Evolutionary conservation across 2,888 invertebrate genomes (phyloP), one percentile per base, ranked within the genome.

Genomic region (Thyatira batis): DNA sequence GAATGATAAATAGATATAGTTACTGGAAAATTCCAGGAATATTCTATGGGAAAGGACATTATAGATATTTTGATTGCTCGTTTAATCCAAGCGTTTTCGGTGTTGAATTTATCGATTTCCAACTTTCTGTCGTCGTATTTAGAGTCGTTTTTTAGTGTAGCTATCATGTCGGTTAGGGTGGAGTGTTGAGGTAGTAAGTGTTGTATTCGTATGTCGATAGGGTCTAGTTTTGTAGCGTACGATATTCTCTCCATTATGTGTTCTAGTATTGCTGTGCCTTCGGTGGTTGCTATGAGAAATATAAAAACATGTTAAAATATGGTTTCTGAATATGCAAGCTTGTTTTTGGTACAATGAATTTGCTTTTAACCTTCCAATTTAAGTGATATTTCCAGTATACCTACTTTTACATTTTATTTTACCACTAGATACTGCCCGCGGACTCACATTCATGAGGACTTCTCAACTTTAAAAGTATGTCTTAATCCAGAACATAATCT

Each of bases 1-100:
- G 90, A 89, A 50, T 94, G 94, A 75, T 94, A 96, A 53, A 96
- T 92, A 0, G 94, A 93, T 30, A 96, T 92, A 11, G 93, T 89
- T 0, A 93, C 93, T 28, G 93, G 85, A 58, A 84, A 95, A 51
- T 92, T 93, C 21, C 93, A 93, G 3, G 75, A 85, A 53, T 92
- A 89, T 0, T 1, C 73, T 20, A 95, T 84, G 0, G 93, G 93
- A 77, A 93, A 97, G 20, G 93, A 92, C 93, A 96, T 94, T 0
- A 95, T 90, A 0, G 94, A 91, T 0, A 96, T 58, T 11, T 93
- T 87, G 1, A 95, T 80, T 0, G 93, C 95, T 44, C 93, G 93
- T 76, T 97, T 97, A 73, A 93, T 95, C 96, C 96, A 97, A 20
- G 95, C 92, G 81, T 96, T 96, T 53, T 92, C 71, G 1, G 82